These are phyloP conservation scores for Aphodius granarius DNA, from an alignment of 2,888 invertebrate genomes.

Conservation along the genomic window DNA sequence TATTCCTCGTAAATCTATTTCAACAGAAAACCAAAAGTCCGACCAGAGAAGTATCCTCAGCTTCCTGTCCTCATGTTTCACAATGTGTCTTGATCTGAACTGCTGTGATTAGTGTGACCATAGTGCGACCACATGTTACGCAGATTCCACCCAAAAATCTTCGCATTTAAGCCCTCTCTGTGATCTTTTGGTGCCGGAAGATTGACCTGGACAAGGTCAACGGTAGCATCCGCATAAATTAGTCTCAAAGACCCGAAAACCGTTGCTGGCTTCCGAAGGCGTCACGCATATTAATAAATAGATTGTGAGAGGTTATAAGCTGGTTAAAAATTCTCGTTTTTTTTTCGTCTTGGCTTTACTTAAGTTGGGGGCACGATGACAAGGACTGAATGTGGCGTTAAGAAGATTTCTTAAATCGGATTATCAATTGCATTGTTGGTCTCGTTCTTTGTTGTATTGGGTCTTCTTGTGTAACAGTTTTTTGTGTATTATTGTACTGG, in stretches of 20 bases:
- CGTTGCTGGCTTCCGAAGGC: background rate
- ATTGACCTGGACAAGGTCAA: background rate
- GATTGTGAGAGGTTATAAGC: background rate
- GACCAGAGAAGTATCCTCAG: background rate
- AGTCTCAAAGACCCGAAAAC: background rate
- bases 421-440: background rate
- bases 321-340: background rate
- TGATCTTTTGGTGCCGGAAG: background rate
- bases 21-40: background rate
- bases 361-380: background rate
- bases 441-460: background rate
- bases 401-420: background rate
- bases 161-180: background rate
- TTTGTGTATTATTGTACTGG: background rate
- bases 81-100: background rate
- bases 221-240: background rate
- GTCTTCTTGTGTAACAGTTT: background rate
- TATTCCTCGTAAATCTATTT: background rate
- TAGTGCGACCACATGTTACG: background rate
- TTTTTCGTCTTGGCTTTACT: background rate
- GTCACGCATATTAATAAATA: background rate
- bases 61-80: background rate
- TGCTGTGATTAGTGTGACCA: background rate
- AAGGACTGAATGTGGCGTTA: background rate
- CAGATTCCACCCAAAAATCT: background rate